Percentiles rank a stretch among this genome's conserved stretches.
These are phyloP conservation scores for Alligator mississippiensis DNA, from an alignment of 2,113 vertebrate species.

Conservation along the genomic window DNA sequence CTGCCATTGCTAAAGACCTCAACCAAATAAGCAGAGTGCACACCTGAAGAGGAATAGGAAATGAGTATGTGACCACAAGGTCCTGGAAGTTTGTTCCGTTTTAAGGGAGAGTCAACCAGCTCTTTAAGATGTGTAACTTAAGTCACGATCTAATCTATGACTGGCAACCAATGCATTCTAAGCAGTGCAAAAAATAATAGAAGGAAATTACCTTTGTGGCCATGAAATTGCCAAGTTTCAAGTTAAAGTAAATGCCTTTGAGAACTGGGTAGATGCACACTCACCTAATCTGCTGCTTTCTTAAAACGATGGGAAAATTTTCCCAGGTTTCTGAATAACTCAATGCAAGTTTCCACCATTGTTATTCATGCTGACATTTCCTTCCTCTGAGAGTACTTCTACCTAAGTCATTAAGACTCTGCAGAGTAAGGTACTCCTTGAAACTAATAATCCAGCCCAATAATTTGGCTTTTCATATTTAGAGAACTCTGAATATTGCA, in stretches of 20 bases:
- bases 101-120: background rate
- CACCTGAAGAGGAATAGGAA: background rate
- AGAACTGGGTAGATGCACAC: background rate
- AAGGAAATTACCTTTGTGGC: accelerated
- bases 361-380: background rate
- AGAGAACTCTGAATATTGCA: background rate
- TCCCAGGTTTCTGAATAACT: background rate
- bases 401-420: background rate
- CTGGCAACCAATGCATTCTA: background rate
- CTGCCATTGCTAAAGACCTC: background rate
- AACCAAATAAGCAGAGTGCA: background rate
- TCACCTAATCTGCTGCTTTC: background rate
- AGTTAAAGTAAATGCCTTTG: background rate
- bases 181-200: background rate
- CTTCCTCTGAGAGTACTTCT: background rate
- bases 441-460: background rate
- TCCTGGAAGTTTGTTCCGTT: background rate
- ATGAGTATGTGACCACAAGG: background rate
- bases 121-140: background rate
- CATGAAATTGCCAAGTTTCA: background rate
- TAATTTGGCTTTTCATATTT: background rate
- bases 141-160: background rate
- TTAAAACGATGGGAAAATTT: background rate
- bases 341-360: background rate
- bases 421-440: background rate